phyloP scores from a whole-genome alignment of 2,888 invertebrate species.

The Aplocera efformata region DNA sequence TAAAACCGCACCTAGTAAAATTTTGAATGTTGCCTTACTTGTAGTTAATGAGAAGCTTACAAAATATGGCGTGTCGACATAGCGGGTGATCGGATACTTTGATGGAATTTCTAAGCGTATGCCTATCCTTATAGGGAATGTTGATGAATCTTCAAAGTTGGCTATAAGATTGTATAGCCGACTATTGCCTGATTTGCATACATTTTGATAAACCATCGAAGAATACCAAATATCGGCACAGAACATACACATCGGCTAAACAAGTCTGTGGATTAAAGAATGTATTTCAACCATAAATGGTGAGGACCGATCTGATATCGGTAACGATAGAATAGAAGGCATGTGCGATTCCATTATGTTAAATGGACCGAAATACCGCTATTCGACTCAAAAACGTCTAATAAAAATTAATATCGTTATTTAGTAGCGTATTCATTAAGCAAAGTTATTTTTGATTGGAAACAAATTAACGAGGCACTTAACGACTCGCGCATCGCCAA shows the following conservation, averaged over 20 bases:
- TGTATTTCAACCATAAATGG: constrained; percentile 57
- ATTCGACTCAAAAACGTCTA: constrained; percentile 57
- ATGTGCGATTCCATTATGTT: constrained; percentile 49
- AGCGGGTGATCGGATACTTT: constrained; percentile 41
- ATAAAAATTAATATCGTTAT: constrained; percentile 60
- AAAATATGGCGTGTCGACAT: constrained; percentile 50
- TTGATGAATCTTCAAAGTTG: constrained; percentile 53
- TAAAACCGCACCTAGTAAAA: constrained; percentile 20
- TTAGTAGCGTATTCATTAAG: constrained; percentile 50
- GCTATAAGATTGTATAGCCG: constrained; percentile 56
- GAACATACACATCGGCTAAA: too few species aligned
- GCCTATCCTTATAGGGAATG: constrained; percentile 49
- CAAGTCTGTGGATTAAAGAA: too few species aligned
- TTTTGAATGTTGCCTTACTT: background rate
- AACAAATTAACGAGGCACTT: constrained; percentile 47
- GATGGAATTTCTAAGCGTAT: constrained; percentile 50
- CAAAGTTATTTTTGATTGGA: constrained; percentile 43
- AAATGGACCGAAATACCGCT: constrained; percentile 55
- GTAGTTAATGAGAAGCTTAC: constrained; percentile 42
- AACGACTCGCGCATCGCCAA: constrained; percentile 31
- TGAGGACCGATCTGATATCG: constrained; percentile 51
- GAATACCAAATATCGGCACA: constrained; percentile 35
- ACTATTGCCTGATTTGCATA: constrained; percentile 66
- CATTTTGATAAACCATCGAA: constrained; percentile 55
- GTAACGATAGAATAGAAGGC: constrained; percentile 33